phyloP scores from a whole-genome alignment of 2,797 vertebrate species.

The Muscicapa comitata region DNA sequence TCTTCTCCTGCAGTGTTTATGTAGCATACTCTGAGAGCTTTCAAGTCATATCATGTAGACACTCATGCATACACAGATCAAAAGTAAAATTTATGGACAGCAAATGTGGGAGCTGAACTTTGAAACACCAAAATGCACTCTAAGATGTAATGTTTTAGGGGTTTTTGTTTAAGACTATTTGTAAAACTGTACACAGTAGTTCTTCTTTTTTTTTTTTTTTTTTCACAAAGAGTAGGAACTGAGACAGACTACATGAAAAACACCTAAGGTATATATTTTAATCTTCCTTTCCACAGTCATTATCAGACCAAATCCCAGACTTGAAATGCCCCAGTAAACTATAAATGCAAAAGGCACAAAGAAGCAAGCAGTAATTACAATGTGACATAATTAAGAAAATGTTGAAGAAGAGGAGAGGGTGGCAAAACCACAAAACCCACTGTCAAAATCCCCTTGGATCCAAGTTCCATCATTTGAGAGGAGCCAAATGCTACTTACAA shows the following conservation, averaged over 20 bases:
- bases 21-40: not conserved
- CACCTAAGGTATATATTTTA: not conserved
- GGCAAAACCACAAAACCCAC: not conserved
- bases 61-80: not conserved
- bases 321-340: not conserved
- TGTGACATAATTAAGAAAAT: not conserved
- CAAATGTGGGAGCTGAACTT: not conserved
- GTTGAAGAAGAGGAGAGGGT: not conserved
- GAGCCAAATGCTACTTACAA: not conserved
- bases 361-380: not conserved
- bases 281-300: not conserved
- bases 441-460: not conserved
- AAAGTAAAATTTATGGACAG: not conserved
- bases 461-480: not conserved
- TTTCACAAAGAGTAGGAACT: not conserved
- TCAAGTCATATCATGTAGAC: not conserved
- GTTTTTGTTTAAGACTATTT: not conserved
- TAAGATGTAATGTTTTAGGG: not conserved
- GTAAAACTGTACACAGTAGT: accelerated
- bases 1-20: not conserved
- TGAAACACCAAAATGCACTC: not conserved
- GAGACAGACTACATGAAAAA: not conserved
- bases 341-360: not conserved
- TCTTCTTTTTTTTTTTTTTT: too few species aligned
- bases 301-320: not conserved